A percentile compares a stretch with the other conserved stretches of the same genome.
phyloP scores from a whole-genome alignment of 2,888 invertebrate species.

The Drosophila greeni region DNA sequence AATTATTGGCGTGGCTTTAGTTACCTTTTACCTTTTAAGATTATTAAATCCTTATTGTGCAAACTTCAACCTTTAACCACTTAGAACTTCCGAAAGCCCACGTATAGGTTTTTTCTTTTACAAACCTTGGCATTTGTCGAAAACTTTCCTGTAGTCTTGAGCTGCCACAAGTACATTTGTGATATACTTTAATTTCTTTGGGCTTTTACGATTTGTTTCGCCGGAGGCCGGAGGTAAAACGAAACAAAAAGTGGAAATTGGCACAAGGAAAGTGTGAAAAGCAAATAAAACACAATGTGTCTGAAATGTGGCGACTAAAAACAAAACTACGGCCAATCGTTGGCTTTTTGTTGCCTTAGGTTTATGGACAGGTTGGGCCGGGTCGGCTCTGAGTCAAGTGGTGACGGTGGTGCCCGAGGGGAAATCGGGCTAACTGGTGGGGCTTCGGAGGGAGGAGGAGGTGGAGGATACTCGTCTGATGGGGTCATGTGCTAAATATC shows the following conservation, averaged over 20 bases:
- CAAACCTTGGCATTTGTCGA: slow-evolving; percentile 24
- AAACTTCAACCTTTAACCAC: background rate
- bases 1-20: background rate
- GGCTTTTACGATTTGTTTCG: slow-evolving; percentile 43
- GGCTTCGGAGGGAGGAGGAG: slow-evolving; percentile 4
- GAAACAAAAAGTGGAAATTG: slow-evolving; percentile 67
- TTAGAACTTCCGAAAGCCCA: background rate
- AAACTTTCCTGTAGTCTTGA: background rate
- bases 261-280: slow-evolving; percentile 74
- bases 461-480: slow-evolving; percentile 1
- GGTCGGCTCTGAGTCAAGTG: slow-evolving; percentile 19
- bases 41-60: background rate
- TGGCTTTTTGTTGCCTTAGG: slow-evolving; percentile 27
- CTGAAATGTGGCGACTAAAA: slow-evolving; percentile 25
- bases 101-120: background rate
- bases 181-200: slow-evolving; percentile 58
- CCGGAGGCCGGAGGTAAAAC: slow-evolving; percentile 38
- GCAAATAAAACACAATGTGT: slow-evolving; percentile 50
- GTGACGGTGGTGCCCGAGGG: slow-evolving; percentile 3
- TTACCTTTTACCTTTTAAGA: too few species aligned
- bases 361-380: slow-evolving; percentile 43
- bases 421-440: slow-evolving; percentile 4
- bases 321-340: slow-evolving; percentile 40
- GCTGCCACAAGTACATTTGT: slow-evolving; percentile 42
- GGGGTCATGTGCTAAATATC: slow-evolving; percentile 61